Evolutionary conservation across 2,797 vertebrate genomes (phyloP), one percentile per base, ranked within the genome.

Genomic region (Carapus acus): DNA sequence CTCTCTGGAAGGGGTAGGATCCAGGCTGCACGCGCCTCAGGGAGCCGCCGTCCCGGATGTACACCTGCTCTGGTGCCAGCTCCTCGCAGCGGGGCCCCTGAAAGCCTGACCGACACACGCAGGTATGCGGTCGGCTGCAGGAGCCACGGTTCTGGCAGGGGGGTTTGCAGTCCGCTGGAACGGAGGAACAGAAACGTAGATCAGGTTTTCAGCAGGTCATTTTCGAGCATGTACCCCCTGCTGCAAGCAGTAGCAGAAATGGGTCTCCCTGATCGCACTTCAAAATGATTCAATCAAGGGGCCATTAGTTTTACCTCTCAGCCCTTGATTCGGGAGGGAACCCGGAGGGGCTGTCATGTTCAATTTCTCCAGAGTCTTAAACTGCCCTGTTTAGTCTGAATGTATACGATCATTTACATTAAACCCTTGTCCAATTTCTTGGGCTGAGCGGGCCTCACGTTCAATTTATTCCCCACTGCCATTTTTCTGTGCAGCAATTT

Each of bases 111-210:
- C 94, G 94, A 65, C 95, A 98, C 67, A 94, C 84, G 2, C 95
- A 98, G 69, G 92, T 90, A 76, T 97, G 93, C 2, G 94, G 95
- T 7, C 92, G 89, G 72, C 91, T 96, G 86, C 95, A 98, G 73
- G 93, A 94, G 71, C 94, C 94, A 7, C 92, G 90, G 87, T 97
- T 97, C 88, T 93, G 90, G 86, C 95, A 98, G 0, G 91, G 92
- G 0, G 94, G 95, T 73, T 93, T 87, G 64, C 95, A 98, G 73
- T 97, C 91, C 19, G 94, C 94, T 27, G 24, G 24, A 9, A 9
- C 24, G 24, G 24, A 67, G 62, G 65, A 78, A 69, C 64, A 78
- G 58, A 81, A 69, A 77, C 64, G 68, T 55, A 68, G 65, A 76
- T 72, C 58, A 62, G 19, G 50, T 71, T 74, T 61, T 78, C 62